These are phyloP conservation scores for Lordiphosa stackelbergi DNA, from an alignment of 1,140 invertebrate species.

Conservation along the genomic window DNA sequence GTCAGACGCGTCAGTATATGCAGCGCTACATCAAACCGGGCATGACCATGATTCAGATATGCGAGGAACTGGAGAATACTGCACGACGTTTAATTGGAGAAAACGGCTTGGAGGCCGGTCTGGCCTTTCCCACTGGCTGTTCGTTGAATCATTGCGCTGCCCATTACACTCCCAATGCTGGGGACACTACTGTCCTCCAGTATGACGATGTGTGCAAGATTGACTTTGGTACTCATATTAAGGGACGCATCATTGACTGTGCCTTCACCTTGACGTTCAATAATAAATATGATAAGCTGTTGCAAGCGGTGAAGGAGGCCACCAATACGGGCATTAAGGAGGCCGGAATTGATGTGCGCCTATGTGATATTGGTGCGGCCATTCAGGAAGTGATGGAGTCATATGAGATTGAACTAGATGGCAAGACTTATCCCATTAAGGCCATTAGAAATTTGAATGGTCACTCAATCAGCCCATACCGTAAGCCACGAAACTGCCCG, in stretches of 20 bases:
- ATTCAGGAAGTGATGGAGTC: conserved; percentile 99
- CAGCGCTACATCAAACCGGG: conserved; percentile 96
- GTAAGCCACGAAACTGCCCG: conserved; percentile 78
- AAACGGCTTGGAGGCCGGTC: conserved; percentile 95
- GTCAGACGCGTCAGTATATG: conserved; percentile 95
- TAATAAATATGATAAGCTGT: conserved; percentile 95
- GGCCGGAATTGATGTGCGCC: conserved; percentile 96
- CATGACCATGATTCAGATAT: conserved; percentile 99
- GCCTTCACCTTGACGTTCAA: conserved; percentile 99
- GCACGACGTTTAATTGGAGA: conserved; percentile 95
- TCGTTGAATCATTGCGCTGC: conserved; percentile 99
- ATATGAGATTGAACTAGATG: conserved; percentile 98
- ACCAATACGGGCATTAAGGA: conserved; percentile 98
- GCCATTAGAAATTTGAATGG: conserved; percentile 99
- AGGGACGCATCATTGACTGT: conserved; percentile 99
- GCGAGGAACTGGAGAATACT: conserved; percentile 95
- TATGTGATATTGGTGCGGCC: conserved; percentile 98
- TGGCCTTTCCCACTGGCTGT: conserved; percentile 99
- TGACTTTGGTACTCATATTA: conserved; percentile 99
- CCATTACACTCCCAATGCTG: conserved; percentile 99
- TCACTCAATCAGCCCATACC: conserved; percentile 97
- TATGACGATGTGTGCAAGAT: conserved; percentile 99
- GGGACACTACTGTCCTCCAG: conserved; percentile 95
- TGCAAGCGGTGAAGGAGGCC: conserved; percentile 97
- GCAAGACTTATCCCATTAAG: conserved; percentile 97